Conservation (phyloP, 2,797 vertebrate genomes). For the Neosalanx taihuensis region DNA sequence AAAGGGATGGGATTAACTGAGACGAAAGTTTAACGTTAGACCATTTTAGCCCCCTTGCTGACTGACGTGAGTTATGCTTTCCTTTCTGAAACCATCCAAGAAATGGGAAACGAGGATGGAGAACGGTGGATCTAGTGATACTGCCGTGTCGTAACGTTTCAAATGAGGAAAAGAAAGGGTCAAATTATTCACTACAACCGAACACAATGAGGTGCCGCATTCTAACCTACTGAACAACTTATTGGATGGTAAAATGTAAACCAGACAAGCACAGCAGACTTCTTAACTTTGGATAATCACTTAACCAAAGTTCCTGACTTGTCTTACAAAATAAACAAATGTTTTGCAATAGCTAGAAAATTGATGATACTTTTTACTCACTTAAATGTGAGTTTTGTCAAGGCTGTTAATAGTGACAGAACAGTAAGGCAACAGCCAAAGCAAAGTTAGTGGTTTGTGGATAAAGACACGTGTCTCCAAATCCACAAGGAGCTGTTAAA, state of each 20-base stretch:
- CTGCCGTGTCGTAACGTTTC: no score
- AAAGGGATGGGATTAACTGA: no score
- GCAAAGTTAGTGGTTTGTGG: background rate
- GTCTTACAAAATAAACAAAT: background rate
- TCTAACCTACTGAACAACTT: background rate
- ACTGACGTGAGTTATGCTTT: no score
- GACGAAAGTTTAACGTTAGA: no score
- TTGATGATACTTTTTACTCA: background rate
- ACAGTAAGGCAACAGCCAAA: background rate
- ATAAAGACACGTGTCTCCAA: background rate
- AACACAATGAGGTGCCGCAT: no score
- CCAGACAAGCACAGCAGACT: background rate
- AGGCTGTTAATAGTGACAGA: background rate
- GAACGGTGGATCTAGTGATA: no score
- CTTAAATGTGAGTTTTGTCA: background rate
- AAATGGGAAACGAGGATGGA: no score
- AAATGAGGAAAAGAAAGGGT: no score
- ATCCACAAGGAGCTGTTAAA: background rate
- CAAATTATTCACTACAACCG: no score
- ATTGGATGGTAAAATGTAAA: background rate
- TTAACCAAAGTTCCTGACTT: background rate
- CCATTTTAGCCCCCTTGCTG: no score
- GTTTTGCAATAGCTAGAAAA: background rate
- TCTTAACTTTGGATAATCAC: background rate
- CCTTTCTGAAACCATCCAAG: no score